These are phyloP conservation scores for Monochamus alternatus DNA, from an alignment of 2,888 invertebrate species.

Conservation along the genomic window DNA sequence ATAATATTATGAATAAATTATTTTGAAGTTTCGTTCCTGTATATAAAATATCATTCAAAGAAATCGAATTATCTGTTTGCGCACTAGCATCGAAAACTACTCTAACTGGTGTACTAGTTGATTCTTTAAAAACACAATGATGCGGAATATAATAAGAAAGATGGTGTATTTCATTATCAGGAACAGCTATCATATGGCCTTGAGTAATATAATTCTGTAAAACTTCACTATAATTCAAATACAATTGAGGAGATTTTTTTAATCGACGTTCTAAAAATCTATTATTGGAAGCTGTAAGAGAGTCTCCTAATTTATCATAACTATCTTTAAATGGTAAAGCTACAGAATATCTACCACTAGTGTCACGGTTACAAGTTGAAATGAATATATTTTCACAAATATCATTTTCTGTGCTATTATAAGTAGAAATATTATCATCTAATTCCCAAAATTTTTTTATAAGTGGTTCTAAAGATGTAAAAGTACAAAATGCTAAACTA, in stretches of 20 bases:
- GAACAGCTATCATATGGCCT: neutral
- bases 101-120: conserved; percentile 10
- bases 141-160: conserved; percentile 13
- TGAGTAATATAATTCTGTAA: neutral
- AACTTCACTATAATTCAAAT: conserved; percentile 2
- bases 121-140: conserved; percentile 15
- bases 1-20: conserved; percentile 21
- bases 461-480: conserved; percentile 3
- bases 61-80: conserved; percentile 13
- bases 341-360: too few species aligned
- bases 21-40: conserved; percentile 36
- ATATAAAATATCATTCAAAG: conserved; percentile 29
- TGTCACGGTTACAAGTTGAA: conserved; percentile 1
- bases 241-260: neutral
- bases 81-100: conserved; percentile 15
- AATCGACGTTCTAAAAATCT: conserved; percentile 13
- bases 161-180: neutral
- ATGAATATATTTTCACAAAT: conserved; percentile 15
- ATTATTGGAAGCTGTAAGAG: neutral
- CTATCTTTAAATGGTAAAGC: too few species aligned
- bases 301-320: conserved; percentile 7
- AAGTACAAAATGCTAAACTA: conserved; percentile 5
- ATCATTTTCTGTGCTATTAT: conserved; percentile 10
- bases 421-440: neutral
- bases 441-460: conserved; percentile 23